Evolutionary conservation across 2,888 invertebrate genomes (phyloP).

Genomic region (Mechanitis messenoides): DNA sequence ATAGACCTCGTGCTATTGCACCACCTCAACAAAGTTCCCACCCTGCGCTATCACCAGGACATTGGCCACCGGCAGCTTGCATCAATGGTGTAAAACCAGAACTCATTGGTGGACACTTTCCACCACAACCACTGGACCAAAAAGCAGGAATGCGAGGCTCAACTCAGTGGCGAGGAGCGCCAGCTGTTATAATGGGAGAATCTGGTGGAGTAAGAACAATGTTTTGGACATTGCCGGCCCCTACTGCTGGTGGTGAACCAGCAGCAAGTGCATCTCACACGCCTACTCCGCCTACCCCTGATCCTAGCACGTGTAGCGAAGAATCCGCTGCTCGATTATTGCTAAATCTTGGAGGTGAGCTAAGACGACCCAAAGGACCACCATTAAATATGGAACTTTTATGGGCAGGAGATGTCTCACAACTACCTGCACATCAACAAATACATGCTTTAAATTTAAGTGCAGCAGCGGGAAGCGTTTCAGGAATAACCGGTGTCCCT

Average conservation of each 20-base stretch:
- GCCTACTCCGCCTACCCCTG: conserved; percentile 74
- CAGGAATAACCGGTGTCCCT: conserved; percentile 57
- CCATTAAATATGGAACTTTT: conserved; percentile 93
- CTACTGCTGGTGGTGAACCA: conserved; percentile 70
- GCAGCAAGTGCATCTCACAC: conserved; percentile 72
- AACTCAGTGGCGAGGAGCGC: conserved; percentile 80
- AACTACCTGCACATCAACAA: conserved; percentile 88
- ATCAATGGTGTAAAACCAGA: conserved; percentile 90
- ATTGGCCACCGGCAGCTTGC: conserved; percentile 79
- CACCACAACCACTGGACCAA: conserved; percentile 64
- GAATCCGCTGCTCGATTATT: conserved; percentile 83
- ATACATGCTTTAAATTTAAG: conserved; percentile 86
- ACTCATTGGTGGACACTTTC: conserved; percentile 81
- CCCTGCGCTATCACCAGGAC: conserved; percentile 53
- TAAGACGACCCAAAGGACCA: conserved; percentile 77
- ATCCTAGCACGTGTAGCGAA: conserved; percentile 72
- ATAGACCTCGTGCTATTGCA: conserved; percentile 59
- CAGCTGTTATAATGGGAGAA: conserved; percentile 95
- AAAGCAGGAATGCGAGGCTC: conserved; percentile 59
- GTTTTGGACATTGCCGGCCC: conserved; percentile 80
- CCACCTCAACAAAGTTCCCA: conserved; percentile 68
- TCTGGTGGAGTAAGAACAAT: conserved; percentile 89
- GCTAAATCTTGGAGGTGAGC: conserved; percentile 84
- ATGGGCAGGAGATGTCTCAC: conserved; percentile 92
- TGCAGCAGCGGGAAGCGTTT: conserved; percentile 71